phyloP scores from a whole-genome alignment of 2,113 vertebrate genomes.

The Platichthys stellatus region DNA sequence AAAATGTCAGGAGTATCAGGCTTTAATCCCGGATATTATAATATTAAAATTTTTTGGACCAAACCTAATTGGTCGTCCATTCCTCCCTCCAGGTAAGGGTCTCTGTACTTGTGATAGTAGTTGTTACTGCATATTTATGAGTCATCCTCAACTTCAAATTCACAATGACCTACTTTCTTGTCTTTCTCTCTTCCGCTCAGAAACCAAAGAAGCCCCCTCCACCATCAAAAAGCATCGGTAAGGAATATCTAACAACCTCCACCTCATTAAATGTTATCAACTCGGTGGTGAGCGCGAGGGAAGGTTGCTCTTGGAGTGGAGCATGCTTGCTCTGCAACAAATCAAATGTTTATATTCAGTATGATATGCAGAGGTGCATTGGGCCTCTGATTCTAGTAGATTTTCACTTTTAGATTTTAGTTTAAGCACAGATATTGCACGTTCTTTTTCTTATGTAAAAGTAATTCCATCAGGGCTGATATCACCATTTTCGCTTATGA shows the following conservation, averaged over 20 bases:
- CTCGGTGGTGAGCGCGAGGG: background rate
- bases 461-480: too few species aligned
- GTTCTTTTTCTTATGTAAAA: too few species aligned
- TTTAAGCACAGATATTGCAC: too few species aligned
- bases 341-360: background rate
- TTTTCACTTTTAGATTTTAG: background rate
- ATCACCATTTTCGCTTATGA: too few species aligned
- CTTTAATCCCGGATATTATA: background rate
- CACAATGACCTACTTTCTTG: conserved; percentile 26
- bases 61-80: background rate
- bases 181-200: conserved; percentile 36
- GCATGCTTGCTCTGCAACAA: background rate
- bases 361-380: background rate
- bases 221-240: conserved; percentile 71
- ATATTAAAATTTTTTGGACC: background rate
- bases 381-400: background rate
- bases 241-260: background rate
- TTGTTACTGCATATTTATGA: background rate
- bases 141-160: background rate
- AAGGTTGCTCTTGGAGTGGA: background rate
- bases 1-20: background rate
- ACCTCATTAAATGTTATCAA: background rate
- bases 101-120: background rate
- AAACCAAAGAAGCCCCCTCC: conserved; percentile 75
- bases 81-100: background rate